Base-by-base conservation (phyloP, 2,113 vertebrate genomes). In the Athene cunicularia region DNA sequence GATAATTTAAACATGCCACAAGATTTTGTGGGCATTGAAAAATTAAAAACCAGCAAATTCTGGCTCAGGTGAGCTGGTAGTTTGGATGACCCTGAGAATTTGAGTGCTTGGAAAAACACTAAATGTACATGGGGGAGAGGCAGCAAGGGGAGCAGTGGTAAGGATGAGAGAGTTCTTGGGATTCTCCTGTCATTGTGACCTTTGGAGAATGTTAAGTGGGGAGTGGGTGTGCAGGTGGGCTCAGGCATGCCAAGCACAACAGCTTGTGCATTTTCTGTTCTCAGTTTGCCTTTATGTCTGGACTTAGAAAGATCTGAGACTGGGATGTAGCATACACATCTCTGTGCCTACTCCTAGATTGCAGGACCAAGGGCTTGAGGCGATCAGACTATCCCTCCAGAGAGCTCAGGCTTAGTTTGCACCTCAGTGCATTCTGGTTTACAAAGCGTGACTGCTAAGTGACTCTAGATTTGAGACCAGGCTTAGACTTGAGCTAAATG, bases 171-270 rank as follows among this genome's bases (percentile, higher is more conserved):
- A 45, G 45, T 41, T n/a, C 7, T 32, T 62, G 53, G 82, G 52
- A 56, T 60, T 74, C 35, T 77, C 32, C 16, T 35, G 52, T 22
- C 3, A 0, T 41, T 43, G 50, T 50, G 52, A 58, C 43, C 50
- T 66, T 17, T 81, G 68, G 52, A 50, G 35, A 66, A 59, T 1
- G 0, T 59, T 10, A 5, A 43, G 22, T 7, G 43, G 14, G 77
- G 35, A 66, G 30, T 0, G 0, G 30, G 6, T 64, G 43, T 52
- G 45, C 77, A 52, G 20, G 32, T 2, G 1, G 47, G 28, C 33
- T 53, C 33, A 10, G 27, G 49, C 1, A 2, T n/a, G 56, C 56
- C 56, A 45, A 80, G 18, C 56, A 37, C 32, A 52, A 7, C 10
- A 26, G 24, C 35, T 64, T 35, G 32, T 32, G 35, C 2, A 0